These are phyloP conservation scores for Camptogramma bilineatum DNA, from an alignment of 2,888 invertebrate genomes.

Conservation along the genomic window DNA sequence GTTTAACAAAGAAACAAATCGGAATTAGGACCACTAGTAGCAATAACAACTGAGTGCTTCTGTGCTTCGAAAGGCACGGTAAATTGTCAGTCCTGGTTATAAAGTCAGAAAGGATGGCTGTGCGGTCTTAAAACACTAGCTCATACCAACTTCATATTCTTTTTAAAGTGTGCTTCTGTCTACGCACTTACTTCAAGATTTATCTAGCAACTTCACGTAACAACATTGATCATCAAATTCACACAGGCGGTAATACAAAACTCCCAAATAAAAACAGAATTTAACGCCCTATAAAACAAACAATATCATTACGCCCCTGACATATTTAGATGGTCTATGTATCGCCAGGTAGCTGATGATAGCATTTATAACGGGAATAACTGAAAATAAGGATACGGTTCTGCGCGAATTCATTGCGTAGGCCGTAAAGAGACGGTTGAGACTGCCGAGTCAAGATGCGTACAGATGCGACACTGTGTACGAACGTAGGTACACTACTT, in stretches of 20 bases:
- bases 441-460: slow-evolving; percentile 49
- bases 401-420: slow-evolving; percentile 77
- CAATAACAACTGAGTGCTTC: too few species aligned
- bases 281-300: slow-evolving; percentile 20
- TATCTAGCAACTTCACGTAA: neutral
- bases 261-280: neutral
- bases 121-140: too few species aligned
- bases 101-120: too few species aligned
- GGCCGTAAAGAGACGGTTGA: slow-evolving; percentile 74
- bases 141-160: too few species aligned
- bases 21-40: too few species aligned
- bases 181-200: too few species aligned
- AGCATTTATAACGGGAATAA: slow-evolving; percentile 55
- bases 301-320: slow-evolving; percentile 19
- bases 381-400: slow-evolving; percentile 61
- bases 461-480: slow-evolving; percentile 12
- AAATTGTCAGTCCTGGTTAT: too few species aligned
- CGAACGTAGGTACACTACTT: too few species aligned
- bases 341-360: slow-evolving; percentile 33
- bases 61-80: too few species aligned
- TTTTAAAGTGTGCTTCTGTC: too few species aligned
- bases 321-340: slow-evolving; percentile 30
- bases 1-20: too few species aligned
- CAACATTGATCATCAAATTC: neutral
- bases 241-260: neutral